phyloP scores from a whole-genome alignment of 2,888 invertebrate species.

The Tinea semifulvella region DNA sequence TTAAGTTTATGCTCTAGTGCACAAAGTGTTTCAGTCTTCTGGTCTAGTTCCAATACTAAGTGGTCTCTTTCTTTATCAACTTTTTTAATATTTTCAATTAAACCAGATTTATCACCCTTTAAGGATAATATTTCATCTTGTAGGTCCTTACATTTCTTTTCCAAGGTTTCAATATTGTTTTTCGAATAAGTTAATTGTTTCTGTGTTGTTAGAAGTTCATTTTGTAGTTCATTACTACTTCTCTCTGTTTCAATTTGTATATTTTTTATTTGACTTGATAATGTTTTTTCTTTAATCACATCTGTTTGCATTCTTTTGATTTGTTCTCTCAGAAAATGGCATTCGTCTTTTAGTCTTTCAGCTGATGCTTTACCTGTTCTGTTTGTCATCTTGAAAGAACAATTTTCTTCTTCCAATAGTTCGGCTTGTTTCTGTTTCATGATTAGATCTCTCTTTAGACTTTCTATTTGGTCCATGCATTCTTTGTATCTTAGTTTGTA shows the following conservation, averaged over 20 bases:
- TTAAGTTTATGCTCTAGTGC: constrained; percentile 72
- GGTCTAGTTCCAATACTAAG: constrained; percentile 72
- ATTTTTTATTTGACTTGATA: constrained; percentile 67
- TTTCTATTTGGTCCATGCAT: constrained; percentile 41
- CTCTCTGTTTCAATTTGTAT: constrained; percentile 82
- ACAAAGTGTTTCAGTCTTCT: constrained; percentile 75
- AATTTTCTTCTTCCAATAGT: constrained; percentile 53
- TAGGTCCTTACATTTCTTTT: constrained; percentile 66
- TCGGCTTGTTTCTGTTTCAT: constrained; percentile 51
- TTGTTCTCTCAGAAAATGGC: constrained; percentile 51
- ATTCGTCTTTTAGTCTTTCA: constrained; percentile 52
- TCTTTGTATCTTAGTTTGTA: constrained; percentile 48
- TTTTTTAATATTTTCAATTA: constrained; percentile 69
- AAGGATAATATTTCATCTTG: constrained; percentile 69
- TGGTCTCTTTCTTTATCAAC: constrained; percentile 78
- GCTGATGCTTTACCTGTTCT: constrained; percentile 51
- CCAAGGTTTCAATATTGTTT: constrained; percentile 64
- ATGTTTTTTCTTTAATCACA: constrained; percentile 55
- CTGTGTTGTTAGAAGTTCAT: constrained; percentile 70
- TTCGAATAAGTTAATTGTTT: constrained; percentile 69
- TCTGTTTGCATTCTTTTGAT: constrained; percentile 54
- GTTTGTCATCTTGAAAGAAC: constrained; percentile 52
- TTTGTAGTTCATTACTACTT: constrained; percentile 73
- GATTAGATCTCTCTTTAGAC: constrained; percentile 47
- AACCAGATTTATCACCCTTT: constrained; percentile 69